Base-by-base conservation (phyloP, 2,797 vertebrate genomes). In the Diceros bicornis region DNA sequence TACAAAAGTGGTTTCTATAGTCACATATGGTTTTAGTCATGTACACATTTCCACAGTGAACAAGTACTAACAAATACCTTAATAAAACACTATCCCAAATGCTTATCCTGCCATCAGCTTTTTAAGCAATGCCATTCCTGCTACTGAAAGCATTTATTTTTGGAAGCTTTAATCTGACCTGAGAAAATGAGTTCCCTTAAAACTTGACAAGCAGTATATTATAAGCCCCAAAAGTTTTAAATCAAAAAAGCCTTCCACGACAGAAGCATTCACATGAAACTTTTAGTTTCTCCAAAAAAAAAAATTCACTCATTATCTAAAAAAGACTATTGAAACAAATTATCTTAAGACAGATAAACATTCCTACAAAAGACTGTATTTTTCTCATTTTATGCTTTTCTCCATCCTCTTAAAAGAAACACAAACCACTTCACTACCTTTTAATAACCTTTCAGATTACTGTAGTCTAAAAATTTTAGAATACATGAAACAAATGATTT, bases 271-370 rank as follows among this genome's bases (percentile, higher is more conserved):
- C 66, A 89, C 6, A 25, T 77, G 55, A 94, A 95, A 92, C 23
- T 94, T 84, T 86, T 32, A 89, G 7, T 89, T 93, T 89, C 87
- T 90, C n/a, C 25, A 72, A 84, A 47, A 90, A 72, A 82, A 59
- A 78, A 83, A 69, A 79, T 32, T 16, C 32, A 62, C 14, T 78
- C 41, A 44, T 74, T 85, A 82, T 82, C 32, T 69, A 61, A 92
- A 94, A 94, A 87, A 89, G 41, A 85, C 27, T 88, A 95, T 77
- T 91, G 88, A 91, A 96, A 97, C 91, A 94, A 83, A 66, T 61
- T 27, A 84, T 47, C 62, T 90, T 92, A 94, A 96, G 50, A 86
- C 75, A 91, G 11, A 82, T 14, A 97, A 95, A 89, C 29, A 93
- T 66, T 83, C 78, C 69, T 77, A 57, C 37, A 91, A 87, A 95